These are phyloP conservation scores for Danio tinwini DNA, from an alignment of 2,797 vertebrate genomes.

Conservation along the genomic window DNA sequence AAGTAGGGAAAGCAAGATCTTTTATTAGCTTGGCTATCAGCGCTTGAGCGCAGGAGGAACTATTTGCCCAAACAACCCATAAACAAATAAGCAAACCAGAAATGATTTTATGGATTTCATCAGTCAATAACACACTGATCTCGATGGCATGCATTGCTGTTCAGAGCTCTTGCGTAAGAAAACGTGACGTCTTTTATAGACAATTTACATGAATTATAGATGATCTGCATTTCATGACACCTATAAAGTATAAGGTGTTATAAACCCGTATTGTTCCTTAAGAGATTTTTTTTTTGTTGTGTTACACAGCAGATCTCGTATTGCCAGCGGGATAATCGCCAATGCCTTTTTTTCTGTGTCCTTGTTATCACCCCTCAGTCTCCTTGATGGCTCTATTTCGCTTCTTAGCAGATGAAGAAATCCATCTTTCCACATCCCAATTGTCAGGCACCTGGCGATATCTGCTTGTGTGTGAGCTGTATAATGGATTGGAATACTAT, in stretches of 20 bases:
- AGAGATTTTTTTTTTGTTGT: constrained; percentile 28
- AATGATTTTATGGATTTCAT: constrained; percentile 31
- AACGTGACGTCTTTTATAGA: constrained; percentile 34
- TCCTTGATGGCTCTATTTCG: constrained; percentile 63
- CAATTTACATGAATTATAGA: constrained; percentile 31
- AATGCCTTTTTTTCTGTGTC: constrained; percentile 22
- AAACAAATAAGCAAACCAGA: constrained; percentile 29
- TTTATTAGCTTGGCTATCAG: constrained; percentile 34
- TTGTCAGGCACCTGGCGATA: constrained; percentile 16
- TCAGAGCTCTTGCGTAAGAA: not conserved
- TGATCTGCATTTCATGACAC: constrained; percentile 17
- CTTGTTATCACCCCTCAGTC: constrained; percentile 40
- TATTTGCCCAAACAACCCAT: constrained; percentile 26
- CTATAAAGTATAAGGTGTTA: constrained; percentile 2
- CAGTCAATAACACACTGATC: constrained; percentile 1
- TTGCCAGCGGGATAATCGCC: not conserved
- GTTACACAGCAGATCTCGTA: not conserved
- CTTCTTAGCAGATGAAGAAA: constrained; percentile 74
- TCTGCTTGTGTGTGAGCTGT: constrained; percentile 24
- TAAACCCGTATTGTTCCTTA: not conserved
- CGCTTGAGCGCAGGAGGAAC: not conserved
- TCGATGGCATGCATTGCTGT: not conserved
- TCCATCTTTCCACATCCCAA: constrained; percentile 68
- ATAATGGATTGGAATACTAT: constrained; percentile 33
- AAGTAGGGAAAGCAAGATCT: constrained; percentile 39